phyloP scores from a whole-genome alignment of 2,888 invertebrate species.

The Sphaeridia pumilis region DNA sequence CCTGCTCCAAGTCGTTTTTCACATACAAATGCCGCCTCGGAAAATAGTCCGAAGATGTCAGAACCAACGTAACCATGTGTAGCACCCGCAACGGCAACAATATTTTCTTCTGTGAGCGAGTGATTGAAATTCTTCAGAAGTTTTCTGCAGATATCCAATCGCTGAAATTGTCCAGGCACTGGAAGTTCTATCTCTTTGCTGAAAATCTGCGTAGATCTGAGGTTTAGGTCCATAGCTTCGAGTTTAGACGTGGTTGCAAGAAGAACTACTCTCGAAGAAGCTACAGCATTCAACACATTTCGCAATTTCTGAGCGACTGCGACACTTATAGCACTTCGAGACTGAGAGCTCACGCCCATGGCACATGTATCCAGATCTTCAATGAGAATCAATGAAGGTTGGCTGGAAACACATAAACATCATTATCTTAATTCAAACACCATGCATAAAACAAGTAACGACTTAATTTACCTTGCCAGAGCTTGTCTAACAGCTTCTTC shows the following conservation, averaged over 20 bases:
- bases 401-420: conserved; percentile 42
- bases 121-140: conserved; percentile 50
- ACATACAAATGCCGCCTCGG: conserved; percentile 47
- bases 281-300: conserved; percentile 18
- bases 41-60: conserved; percentile 66
- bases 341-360: conserved; percentile 32
- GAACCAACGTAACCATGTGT: conserved; percentile 87
- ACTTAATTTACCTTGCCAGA: conserved; percentile 41
- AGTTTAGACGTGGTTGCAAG: conserved; percentile 66
- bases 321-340: conserved; percentile 54
- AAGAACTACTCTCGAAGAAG: conserved; percentile 48
- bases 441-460: conserved; percentile 1
- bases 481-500: conserved; percentile 58
- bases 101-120: conserved; percentile 46
- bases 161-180: conserved; percentile 55
- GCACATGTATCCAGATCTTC: conserved; percentile 78
- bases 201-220: conserved; percentile 63
- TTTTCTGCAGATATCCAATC: conserved; percentile 57
- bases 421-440: background rate
- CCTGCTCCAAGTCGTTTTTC: background rate
- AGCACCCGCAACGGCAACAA: conserved; percentile 52
- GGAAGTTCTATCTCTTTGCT: conserved; percentile 71
- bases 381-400: conserved; percentile 63
- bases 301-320: conserved; percentile 38
- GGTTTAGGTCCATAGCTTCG: conserved; percentile 59